Base-by-base conservation (phyloP, 2,888 invertebrate species). In the Lasioglossum marginatum region DNA sequence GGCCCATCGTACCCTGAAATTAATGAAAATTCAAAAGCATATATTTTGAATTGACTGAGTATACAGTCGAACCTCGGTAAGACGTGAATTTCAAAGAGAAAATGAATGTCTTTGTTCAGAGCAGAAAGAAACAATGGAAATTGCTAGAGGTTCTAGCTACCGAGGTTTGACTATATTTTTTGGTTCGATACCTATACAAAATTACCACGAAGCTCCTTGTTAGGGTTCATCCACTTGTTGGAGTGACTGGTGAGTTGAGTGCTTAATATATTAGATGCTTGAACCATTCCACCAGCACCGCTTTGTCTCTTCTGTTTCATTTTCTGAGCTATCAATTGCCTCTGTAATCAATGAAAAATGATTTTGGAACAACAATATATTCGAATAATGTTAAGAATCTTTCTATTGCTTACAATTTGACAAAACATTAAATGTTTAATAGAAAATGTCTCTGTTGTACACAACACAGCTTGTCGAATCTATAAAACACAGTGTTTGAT, bases 281-380 rank as follows among this genome's bases (percentile, higher is more conserved):
- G 98, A 60, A 98, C 97, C 97, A 98, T 97, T 52, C 98, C 98
- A 76, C 97, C 97, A 52, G 95, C 95, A n/a, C 95, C 95, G 83
- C 97, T 97, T 93, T 98, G 97, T 77, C 98, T 96, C 94, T 98
- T 98, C 93, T 98, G 98, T 91, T 97, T 97, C 96, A 98, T 98
- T 95, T 98, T 98, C 93, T 97, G 98, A 94, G 98, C 98, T 97
- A 98, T 97, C 90, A 98, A 94, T 95, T 98, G 98, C 88, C 98
- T 97, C 98, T 98, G 43, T 6, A 79, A 87, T n/a, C 16, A 12
- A 78, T 34, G 14, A 40, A 1, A 27, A 19, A 31, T 75, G 23
- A 34, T 4, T 63, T 14, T 23, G 4, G 10, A 34, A 70, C 16
- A 66, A 27, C 19, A 45, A 60, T 52, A 4, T 19, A 34, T n/a